Evolutionary conservation across 2,113 vertebrate genomes (phyloP).

Genomic region (Cercocebus atys): DNA sequence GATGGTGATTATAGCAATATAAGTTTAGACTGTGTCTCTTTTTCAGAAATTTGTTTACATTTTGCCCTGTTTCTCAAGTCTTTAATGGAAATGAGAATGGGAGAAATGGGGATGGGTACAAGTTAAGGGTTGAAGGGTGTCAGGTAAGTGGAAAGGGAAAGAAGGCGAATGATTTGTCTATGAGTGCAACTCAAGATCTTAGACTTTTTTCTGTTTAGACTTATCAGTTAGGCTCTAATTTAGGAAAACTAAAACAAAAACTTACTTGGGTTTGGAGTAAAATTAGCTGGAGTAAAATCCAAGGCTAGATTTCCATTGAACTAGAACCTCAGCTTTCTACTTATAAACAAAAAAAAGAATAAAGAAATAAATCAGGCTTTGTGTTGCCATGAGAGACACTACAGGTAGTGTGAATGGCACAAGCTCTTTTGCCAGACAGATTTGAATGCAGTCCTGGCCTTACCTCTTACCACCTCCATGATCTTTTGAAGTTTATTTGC

Average conservation of each 20-base stretch:
- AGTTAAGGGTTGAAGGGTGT: neutral
- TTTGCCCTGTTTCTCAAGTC: conserved; percentile 8
- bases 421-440: neutral
- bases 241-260: neutral
- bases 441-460: neutral
- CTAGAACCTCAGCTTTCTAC: neutral
- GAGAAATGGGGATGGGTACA: neutral
- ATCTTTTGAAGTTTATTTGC: neutral
- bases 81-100: neutral
- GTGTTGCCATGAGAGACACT: neutral
- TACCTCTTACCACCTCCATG: neutral
- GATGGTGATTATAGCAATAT: neutral
- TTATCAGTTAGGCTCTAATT: neutral
- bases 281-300: neutral
- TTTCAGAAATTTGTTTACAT: neutral
- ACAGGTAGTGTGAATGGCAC: neutral
- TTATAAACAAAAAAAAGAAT: neutral
- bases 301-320: neutral
- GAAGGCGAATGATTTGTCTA: neutral
- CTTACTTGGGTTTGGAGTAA: neutral
- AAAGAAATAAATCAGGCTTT: neutral
- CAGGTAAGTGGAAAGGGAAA: neutral
- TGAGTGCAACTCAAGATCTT: neutral
- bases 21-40: neutral
- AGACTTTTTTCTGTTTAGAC: neutral